phyloP scores from a whole-genome alignment of 2,113 vertebrate genomes.

The Kryptolebias marmoratus region DNA sequence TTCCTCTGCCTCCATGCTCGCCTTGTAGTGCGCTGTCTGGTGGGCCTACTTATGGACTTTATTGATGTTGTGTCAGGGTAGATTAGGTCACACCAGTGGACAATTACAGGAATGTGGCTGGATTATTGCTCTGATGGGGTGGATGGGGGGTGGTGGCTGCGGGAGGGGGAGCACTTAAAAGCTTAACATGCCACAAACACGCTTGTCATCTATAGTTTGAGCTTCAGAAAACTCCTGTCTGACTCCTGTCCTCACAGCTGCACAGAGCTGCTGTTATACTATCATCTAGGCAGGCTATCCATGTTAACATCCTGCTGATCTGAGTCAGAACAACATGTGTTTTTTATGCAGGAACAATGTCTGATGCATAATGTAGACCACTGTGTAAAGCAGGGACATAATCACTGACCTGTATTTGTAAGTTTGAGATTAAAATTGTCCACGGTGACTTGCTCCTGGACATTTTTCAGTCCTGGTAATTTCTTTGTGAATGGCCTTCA shows the following conservation, averaged over 20 bases:
- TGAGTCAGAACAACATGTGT: slow-evolving; percentile 13
- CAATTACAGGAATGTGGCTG: slow-evolving; percentile 50
- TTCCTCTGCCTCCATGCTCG: background rate
- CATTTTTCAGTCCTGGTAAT: slow-evolving; percentile 2
- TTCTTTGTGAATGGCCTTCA: background rate
- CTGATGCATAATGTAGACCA: slow-evolving; percentile 53
- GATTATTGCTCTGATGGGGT: slow-evolving; percentile 54
- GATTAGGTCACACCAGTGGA: slow-evolving; percentile 42
- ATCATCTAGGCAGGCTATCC: background rate
- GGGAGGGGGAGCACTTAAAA: slow-evolving; percentile 42
- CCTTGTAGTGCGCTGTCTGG: background rate
- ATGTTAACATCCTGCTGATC: slow-evolving; percentile 14
- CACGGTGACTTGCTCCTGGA: slow-evolving; percentile 5
- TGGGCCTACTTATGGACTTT: slow-evolving; percentile 32
- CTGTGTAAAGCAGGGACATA: slow-evolving; percentile 20
- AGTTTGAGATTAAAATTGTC: slow-evolving; percentile 38
- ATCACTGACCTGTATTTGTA: slow-evolving; percentile 66
- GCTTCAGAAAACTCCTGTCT: slow-evolving; percentile 10
- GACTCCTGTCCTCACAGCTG: background rate
- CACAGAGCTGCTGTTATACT: slow-evolving; percentile 9
- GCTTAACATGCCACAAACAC: slow-evolving; percentile 53
- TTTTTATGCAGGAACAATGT: slow-evolving; percentile 13
- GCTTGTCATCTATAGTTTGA: slow-evolving; percentile 27
- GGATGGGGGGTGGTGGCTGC: background rate
- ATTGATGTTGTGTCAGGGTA: slow-evolving; percentile 53